Conservation (phyloP, 2,888 invertebrate genomes). For the Scaptomyza caliginosa region DNA sequence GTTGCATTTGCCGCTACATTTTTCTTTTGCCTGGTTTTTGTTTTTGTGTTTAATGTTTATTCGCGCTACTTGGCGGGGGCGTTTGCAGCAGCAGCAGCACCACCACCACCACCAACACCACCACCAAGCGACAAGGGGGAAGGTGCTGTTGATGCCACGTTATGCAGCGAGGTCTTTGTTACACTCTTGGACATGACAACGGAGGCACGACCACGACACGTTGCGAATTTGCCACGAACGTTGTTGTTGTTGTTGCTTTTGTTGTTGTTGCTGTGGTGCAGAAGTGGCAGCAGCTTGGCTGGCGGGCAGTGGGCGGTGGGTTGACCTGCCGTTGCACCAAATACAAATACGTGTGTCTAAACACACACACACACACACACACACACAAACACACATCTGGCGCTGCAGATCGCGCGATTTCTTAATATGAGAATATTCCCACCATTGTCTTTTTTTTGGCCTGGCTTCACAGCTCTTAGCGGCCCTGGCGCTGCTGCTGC, state of each 20-base stretch:
- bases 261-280: constrained; percentile 39
- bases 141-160: constrained; percentile 13
- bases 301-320: constrained; percentile 64
- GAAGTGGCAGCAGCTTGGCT: constrained; percentile 30
- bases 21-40: constrained; percentile 20
- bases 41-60: constrained; percentile 67
- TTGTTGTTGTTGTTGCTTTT: constrained; percentile 43
- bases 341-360: constrained; percentile 63
- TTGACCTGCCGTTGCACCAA: constrained; percentile 78
- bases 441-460: constrained; percentile 81
- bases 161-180: constrained; percentile 74
- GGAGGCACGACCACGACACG: constrained; percentile 76
- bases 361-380: constrained; percentile 43
- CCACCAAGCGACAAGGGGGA: not conserved
- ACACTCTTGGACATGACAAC: constrained; percentile 78
- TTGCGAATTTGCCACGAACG: constrained; percentile 76
- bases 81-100: constrained; percentile 44
- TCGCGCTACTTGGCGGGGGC: constrained; percentile 68
- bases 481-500: constrained; percentile 29
- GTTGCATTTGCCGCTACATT: constrained; percentile 48
- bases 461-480: constrained; percentile 18
- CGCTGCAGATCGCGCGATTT: constrained; percentile 83
- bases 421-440: constrained; percentile 85
- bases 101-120: constrained; percentile 5
- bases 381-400: constrained; percentile 60